phyloP scores from a whole-genome alignment of 2,797 vertebrate genomes.

The Nannoperca australis region DNA sequence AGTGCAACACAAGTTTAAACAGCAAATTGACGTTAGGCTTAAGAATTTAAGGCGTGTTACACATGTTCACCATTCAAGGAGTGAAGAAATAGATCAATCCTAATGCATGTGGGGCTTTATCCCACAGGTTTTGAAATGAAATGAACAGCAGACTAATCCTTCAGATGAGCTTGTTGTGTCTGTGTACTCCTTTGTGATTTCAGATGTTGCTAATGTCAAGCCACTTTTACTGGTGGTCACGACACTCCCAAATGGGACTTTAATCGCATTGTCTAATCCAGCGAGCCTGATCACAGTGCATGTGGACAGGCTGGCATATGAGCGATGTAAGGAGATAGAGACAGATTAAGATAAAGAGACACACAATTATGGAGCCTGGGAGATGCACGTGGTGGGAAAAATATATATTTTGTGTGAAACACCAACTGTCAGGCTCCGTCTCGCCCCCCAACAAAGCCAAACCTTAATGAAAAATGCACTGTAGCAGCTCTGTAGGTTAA shows the following conservation, averaged over 20 bases:
- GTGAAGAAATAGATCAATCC: background rate
- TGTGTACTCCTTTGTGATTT: conserved; percentile 1
- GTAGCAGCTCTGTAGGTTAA: background rate
- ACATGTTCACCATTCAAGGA: conserved; percentile 5
- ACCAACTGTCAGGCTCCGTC: background rate
- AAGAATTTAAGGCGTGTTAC: background rate
- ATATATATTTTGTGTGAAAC: background rate
- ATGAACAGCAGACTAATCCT: background rate
- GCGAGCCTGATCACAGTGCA: conserved; percentile 26
- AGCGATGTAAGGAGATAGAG: conserved; percentile 11
- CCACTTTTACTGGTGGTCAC: conserved; percentile 14
- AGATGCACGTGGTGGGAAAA: too few species aligned
- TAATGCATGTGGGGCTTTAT: background rate
- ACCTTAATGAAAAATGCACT: background rate
- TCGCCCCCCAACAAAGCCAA: background rate
- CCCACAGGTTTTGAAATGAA: background rate
- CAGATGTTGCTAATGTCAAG: background rate
- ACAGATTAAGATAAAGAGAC: conserved; percentile 26
- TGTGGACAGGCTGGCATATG: conserved; percentile 16
- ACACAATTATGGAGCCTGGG: background rate
- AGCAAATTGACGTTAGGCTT: background rate
- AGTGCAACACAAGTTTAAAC: conserved; percentile 19
- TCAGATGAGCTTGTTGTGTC: background rate
- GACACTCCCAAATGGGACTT: conserved; percentile 22
- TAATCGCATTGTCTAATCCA: conserved; percentile 44